Evolutionary conservation across 2,888 invertebrate species (phyloP).

Genomic region (Brassicogethes aeneus): DNA sequence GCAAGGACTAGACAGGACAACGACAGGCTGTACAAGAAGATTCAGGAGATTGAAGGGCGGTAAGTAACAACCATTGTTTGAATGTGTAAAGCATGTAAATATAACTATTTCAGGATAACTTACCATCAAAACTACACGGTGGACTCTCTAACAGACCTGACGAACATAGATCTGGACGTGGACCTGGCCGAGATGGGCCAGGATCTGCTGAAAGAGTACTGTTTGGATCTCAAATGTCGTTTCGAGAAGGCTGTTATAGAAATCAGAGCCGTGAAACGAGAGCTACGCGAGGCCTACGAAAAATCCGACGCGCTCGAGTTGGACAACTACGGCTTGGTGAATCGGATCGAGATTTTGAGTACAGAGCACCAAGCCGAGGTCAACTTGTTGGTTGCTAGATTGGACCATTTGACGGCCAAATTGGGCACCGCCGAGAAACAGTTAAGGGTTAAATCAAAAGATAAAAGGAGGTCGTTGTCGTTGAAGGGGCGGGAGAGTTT

Average conservation of each 20-base stretch:
- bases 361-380: slow-evolving; percentile 63
- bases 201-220: slow-evolving; percentile 71
- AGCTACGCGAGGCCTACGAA: slow-evolving; percentile 69
- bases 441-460: slow-evolving; percentile 72
- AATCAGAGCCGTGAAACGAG: slow-evolving; percentile 73
- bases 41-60: slow-evolving; percentile 62
- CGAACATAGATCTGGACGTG: slow-evolving; percentile 67
- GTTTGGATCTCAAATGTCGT: slow-evolving; percentile 63
- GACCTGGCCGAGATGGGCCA: slow-evolving; percentile 66
- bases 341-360: slow-evolving; percentile 57
- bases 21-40: slow-evolving; percentile 59
- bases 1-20: slow-evolving; percentile 69
- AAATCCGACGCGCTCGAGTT: slow-evolving; percentile 73
- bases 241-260: slow-evolving; percentile 78
- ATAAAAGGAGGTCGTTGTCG: slow-evolving; percentile 72
- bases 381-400: slow-evolving; percentile 70
- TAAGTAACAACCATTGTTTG: too few relatives aligned
- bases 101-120: too few relatives aligned
- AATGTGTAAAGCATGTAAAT: too few relatives aligned
- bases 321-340: slow-evolving; percentile 64
- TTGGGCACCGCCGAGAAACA: slow-evolving; percentile 74
- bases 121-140: slow-evolving; percentile 52
- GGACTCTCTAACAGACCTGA: slow-evolving; percentile 72
- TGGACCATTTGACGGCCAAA: slow-evolving; percentile 77
- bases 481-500: slow-evolving; percentile 73